Conservation (phyloP, 2,888 invertebrate species). For the Hemistola chrysoprasaria region DNA sequence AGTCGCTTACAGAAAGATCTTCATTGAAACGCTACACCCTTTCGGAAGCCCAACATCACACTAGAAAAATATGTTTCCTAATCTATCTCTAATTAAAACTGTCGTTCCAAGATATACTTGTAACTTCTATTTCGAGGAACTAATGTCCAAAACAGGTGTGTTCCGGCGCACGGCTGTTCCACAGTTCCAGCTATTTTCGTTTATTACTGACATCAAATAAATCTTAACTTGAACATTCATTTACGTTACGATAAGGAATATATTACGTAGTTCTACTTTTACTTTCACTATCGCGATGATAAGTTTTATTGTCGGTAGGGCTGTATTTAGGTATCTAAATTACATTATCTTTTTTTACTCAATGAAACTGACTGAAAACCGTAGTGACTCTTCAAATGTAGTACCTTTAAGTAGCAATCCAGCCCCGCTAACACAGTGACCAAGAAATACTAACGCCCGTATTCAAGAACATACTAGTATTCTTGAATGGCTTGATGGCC, state of each 20-base stretch:
- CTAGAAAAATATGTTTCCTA: conserved; percentile 30
- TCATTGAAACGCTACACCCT: conserved; percentile 1
- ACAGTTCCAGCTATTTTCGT: conserved; percentile 11
- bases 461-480: no score
- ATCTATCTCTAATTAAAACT: conserved; percentile 52
- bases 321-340: no score
- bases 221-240: conserved; percentile 64
- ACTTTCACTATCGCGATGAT: conserved; percentile 25
- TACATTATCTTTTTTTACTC: no score
- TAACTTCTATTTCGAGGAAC: conserved; percentile 53
- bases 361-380: no score
- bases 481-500: no score
- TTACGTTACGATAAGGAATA: conserved; percentile 60
- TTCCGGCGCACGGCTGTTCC: conserved; percentile 37
- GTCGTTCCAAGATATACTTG: conserved; percentile 57
- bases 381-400: no score
- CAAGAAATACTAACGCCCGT: no score
- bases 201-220: conserved; percentile 40
- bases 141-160: conserved; percentile 63
- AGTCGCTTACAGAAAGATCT: not conserved
- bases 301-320: conserved; percentile 1
- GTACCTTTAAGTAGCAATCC: no score
- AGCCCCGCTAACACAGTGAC: no score
- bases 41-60: conserved; percentile 3
- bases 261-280: conserved; percentile 41